A percentile compares a stretch with the other conserved stretches of the same genome.
Evolutionary conservation across 2,113 vertebrate species (phyloP).

Genomic region (Xiphophorus hellerii): DNA sequence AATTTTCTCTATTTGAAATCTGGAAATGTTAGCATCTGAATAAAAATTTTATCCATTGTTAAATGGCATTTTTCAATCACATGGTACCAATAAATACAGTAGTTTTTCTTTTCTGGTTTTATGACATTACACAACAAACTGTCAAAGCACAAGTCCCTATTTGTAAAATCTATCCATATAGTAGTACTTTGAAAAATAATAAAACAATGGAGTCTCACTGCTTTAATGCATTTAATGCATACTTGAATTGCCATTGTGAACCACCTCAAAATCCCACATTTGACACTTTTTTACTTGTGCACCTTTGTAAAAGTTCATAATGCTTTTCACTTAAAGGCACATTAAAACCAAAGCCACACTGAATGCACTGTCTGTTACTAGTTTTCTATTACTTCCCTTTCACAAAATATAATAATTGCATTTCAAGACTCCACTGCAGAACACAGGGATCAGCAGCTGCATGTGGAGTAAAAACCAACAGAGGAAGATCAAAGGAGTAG

Average conservation of each 20-base stretch:
- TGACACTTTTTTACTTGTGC: not conserved
- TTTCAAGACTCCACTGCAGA: conserved; percentile 69
- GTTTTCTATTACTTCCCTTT: conserved; percentile 16
- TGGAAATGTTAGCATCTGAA: no score
- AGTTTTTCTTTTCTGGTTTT: not conserved
- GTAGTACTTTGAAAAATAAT: not conserved
- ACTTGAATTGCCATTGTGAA: not conserved
- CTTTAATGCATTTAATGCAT: not conserved
- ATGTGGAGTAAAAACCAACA: not conserved
- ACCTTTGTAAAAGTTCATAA: conserved; percentile 29
- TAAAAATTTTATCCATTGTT: no score
- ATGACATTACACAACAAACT: not conserved
- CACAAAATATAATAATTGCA: conserved; percentile 61
- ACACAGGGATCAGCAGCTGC: conserved; percentile 32
- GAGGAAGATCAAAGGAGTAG: not conserved
- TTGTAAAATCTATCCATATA: not conserved
- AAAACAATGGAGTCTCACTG: not conserved
- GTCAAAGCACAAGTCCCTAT: not conserved
- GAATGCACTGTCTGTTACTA: conserved; percentile 1
- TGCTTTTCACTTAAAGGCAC: conserved; percentile 3
- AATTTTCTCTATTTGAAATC: no score
- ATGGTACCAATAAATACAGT: no score
- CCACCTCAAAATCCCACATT: conserved; percentile 14
- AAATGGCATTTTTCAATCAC: no score
- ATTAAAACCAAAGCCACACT: conserved; percentile 9